Evolutionary conservation across 2,797 vertebrate species (phyloP).

Genomic region (Arvicola amphibius): DNA sequence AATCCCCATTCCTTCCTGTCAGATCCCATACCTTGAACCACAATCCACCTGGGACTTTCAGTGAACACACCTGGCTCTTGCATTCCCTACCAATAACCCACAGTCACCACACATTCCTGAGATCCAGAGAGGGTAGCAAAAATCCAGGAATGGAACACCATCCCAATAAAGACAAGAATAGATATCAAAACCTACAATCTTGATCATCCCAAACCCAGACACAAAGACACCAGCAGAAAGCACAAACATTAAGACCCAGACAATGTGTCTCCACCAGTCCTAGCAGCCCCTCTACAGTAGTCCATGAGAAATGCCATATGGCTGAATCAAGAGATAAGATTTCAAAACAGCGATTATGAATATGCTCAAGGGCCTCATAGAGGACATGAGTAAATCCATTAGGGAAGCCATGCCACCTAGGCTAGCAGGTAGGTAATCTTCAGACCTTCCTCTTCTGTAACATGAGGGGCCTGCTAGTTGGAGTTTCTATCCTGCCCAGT

Average conservation of each 20-base stretch:
- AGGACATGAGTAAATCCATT: no score
- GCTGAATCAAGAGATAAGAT: no score
- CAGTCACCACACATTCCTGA: neutral
- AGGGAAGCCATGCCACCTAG: no score
- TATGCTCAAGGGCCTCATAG: no score
- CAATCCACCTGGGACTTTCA: neutral
- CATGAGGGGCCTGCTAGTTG: no score
- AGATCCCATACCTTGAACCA: neutral
- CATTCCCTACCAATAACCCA: neutral
- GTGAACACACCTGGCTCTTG: neutral
- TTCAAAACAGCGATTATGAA: no score
- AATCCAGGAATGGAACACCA: neutral
- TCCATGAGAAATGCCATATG: neutral
- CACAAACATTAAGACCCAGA: neutral
- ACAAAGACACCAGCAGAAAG: neutral
- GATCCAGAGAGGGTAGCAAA: neutral
- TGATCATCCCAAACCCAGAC: neutral
- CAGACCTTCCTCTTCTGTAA: no score
- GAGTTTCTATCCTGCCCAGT: no score
- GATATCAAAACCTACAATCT: neutral
- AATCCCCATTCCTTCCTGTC: neutral
- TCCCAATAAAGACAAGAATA: neutral
- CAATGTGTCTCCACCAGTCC: neutral
- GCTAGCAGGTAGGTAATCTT: no score
- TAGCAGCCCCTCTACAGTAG: neutral